These are phyloP conservation scores for Caenorhabditis briggsae DNA, from an alignment of 1,140 invertebrate species.

Conservation along the genomic window DNA sequence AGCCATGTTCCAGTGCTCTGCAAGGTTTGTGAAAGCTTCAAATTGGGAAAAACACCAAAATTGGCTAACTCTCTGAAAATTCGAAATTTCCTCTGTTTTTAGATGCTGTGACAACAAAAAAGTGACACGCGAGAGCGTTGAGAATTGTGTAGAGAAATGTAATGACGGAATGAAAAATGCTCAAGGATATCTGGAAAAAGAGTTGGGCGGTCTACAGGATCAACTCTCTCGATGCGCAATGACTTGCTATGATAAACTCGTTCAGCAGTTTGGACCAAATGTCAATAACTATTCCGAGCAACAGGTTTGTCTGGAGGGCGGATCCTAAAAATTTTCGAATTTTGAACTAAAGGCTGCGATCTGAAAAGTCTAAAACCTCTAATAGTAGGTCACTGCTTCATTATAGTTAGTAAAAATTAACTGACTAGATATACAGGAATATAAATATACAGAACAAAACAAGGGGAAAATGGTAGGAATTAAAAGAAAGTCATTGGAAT, in stretches of 20 bases:
- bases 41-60: not conserved
- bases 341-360: too few relatives aligned
- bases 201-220: constrained; percentile 69
- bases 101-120: constrained; percentile 74
- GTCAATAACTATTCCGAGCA: constrained; percentile 61
- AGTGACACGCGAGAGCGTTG: constrained; percentile 68
- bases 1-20: constrained; percentile 72
- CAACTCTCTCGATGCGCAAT: constrained; percentile 72
- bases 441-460: too few relatives aligned
- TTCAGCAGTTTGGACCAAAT: constrained; percentile 73
- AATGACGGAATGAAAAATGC: constrained; percentile 71
- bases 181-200: constrained; percentile 69
- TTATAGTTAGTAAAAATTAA: too few relatives aligned
- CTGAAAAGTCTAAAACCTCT: too few relatives aligned
- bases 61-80: not conserved
- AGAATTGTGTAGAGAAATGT: constrained; percentile 74
- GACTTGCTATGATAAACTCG: constrained; percentile 71
- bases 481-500: too few relatives aligned
- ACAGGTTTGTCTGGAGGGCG: not conserved
- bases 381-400: too few relatives aligned
- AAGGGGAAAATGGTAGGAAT: too few relatives aligned
- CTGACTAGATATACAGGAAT: too few relatives aligned
- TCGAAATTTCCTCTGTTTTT: not conserved
- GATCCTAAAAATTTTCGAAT: too few relatives aligned
- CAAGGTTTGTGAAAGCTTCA: constrained; percentile 59